phyloP scores from a whole-genome alignment of 2,888 invertebrate species.

The Holacanthella duospinosa region DNA sequence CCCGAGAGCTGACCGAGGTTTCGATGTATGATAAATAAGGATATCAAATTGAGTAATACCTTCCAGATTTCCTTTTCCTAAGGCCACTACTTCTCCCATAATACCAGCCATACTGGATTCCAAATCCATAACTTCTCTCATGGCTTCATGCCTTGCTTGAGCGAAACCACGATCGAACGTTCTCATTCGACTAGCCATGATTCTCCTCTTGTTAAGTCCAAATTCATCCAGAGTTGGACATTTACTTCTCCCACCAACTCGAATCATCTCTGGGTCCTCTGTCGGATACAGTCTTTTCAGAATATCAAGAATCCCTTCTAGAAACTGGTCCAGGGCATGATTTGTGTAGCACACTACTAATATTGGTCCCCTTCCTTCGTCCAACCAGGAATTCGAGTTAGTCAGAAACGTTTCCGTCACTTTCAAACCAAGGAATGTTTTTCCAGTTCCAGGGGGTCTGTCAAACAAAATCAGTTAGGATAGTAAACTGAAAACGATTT shows the following conservation, averaged over 20 bases:
- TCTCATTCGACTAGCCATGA: conserved; percentile 5
- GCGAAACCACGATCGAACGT: conserved; percentile 12
- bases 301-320: conserved; percentile 55
- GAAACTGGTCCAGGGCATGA: conserved; percentile 75
- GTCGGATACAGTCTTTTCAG: conserved; percentile 1
- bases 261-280: conserved; percentile 50
- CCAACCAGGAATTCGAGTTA: conserved; percentile 45
- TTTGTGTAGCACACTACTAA: conserved; percentile 73
- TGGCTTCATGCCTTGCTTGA: conserved; percentile 2
- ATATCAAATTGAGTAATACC: too few relatives aligned
- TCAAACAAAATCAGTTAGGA: not conserved
- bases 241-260: conserved; percentile 61
- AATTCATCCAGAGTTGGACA: conserved; percentile 45
- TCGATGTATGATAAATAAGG: too few relatives aligned
- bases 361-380: conserved; percentile 52
- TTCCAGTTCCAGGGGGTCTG: conserved; percentile 76
- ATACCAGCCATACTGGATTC: conserved; percentile 13
- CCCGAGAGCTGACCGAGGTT: too few relatives aligned
- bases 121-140: conserved; percentile 12
- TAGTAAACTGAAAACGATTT: not conserved
- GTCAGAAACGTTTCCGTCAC: conserved; percentile 57
- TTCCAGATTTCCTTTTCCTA: conserved; percentile 7
- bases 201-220: conserved; percentile 7
- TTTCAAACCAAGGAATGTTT: conserved; percentile 67
- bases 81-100: conserved; percentile 18